Evolutionary conservation across 2,888 invertebrate genomes (phyloP).

Genomic region (Micropterix aruncella): DNA sequence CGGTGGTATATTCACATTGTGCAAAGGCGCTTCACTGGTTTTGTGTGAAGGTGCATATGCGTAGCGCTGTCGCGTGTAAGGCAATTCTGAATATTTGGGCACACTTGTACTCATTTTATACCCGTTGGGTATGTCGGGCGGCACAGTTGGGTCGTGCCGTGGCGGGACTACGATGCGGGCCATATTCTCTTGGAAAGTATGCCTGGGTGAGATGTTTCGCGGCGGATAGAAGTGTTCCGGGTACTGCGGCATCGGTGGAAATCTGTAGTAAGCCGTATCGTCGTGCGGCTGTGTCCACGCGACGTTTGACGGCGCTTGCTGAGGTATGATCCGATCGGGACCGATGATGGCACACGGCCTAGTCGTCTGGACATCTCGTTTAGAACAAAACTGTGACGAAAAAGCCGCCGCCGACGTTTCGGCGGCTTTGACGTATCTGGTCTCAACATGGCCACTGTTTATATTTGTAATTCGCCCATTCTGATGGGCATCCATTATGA

Average conservation of each 20-base stretch:
- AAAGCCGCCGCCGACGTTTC: not conserved
- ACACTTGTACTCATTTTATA: slow-evolving; percentile 25
- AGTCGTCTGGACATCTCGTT: slow-evolving; percentile 25
- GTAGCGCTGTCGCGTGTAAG: slow-evolving; percentile 26
- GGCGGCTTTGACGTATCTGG: too few relatives aligned
- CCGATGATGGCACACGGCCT: slow-evolving; percentile 39
- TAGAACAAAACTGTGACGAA: slow-evolving; percentile 14
- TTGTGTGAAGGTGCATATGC: too few relatives aligned
- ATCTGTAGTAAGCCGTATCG: not conserved
- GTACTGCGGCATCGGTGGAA: slow-evolving; percentile 4
- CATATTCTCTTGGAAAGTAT: slow-evolving; percentile 40
- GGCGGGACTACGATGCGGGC: slow-evolving; percentile 34
- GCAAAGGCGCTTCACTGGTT: slow-evolving; percentile 17
- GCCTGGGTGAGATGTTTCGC: slow-evolving; percentile 37
- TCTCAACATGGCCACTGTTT: not conserved
- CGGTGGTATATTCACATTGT: slow-evolving; percentile 17
- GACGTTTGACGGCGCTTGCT: slow-evolving; percentile 19
- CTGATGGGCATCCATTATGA: not conserved
- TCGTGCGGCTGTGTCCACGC: slow-evolving; percentile 22
- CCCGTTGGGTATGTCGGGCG: slow-evolving; percentile 17
- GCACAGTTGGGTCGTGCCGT: slow-evolving; percentile 19
- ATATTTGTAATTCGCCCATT: not conserved
- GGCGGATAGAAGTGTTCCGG: slow-evolving; percentile 17
- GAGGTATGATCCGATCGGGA: slow-evolving; percentile 30
- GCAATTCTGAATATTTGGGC: slow-evolving; percentile 35